Conservation (phyloP, 2,113 vertebrate genomes). For the Phylloscopus whistleri region DNA sequence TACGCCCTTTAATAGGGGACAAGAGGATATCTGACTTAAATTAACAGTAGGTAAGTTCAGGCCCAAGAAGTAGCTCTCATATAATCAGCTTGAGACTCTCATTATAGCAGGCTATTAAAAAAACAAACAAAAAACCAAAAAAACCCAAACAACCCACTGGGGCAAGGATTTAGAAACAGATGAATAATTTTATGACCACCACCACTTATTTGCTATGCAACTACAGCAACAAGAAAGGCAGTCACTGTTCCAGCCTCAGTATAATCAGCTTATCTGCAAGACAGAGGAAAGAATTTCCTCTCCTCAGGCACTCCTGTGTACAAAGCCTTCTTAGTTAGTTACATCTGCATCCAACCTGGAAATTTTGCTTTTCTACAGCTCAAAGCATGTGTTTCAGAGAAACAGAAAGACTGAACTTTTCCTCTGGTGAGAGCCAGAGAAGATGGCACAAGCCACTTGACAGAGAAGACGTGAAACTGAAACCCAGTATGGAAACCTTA, state of each 20-base stretch:
- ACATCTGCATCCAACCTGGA: background rate
- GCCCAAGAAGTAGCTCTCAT: background rate
- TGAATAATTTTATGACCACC: constrained; percentile 10
- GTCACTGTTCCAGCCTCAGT: background rate
- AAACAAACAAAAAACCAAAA: background rate
- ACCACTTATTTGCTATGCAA: background rate
- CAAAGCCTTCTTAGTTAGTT: background rate
- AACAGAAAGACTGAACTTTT: background rate
- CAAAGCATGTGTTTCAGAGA: background rate
- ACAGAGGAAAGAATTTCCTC: background rate
- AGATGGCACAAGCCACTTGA: background rate
- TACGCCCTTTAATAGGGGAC: background rate
- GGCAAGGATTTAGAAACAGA: constrained; percentile 28
- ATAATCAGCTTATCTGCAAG: constrained; percentile 27
- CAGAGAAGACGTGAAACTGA: background rate
- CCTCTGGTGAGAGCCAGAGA: background rate
- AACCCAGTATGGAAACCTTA: background rate
- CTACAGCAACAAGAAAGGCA: constrained; percentile 14
- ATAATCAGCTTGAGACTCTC: background rate
- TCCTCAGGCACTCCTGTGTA: background rate
- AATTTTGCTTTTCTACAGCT: background rate
- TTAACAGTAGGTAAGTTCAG: background rate
- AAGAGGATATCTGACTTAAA: background rate
- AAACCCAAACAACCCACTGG: background rate
- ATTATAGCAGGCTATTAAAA: background rate